Evolutionary conservation across 2,888 invertebrate species (phyloP).

Genomic region (Morpho deidamia): DNA sequence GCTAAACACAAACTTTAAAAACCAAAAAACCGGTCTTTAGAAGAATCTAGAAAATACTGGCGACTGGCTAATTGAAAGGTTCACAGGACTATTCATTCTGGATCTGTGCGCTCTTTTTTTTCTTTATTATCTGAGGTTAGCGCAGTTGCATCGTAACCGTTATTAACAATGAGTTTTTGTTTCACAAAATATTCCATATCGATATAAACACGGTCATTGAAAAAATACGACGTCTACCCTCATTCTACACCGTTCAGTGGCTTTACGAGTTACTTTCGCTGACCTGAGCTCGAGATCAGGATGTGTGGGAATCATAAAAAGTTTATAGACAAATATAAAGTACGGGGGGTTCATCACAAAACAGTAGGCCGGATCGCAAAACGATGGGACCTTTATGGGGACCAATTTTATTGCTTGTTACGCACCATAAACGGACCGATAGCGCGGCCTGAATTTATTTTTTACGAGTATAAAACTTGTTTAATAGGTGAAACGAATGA

Average conservation of each 20-base stretch:
- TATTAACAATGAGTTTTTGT: too few species aligned
- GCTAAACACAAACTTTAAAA: too few species aligned
- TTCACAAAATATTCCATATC: not conserved
- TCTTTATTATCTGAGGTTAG: too few species aligned
- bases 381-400: slow-evolving; percentile 49
- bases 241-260: slow-evolving; percentile 57
- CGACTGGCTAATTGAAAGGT: too few species aligned
- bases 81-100: too few species aligned
- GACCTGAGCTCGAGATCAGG: slow-evolving; percentile 54
- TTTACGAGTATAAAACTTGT: slow-evolving; percentile 53
- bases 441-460: slow-evolving; percentile 54
- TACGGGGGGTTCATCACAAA: slow-evolving; percentile 65
- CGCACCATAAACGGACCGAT: slow-evolving; percentile 67
- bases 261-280: slow-evolving; percentile 71
- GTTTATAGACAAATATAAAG: slow-evolving; percentile 67
- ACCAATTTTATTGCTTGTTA: slow-evolving; percentile 72
- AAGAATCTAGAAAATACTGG: too few species aligned
- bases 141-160: too few species aligned
- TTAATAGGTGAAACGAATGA: slow-evolving; percentile 43
- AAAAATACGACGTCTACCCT: slow-evolving; percentile 10
- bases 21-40: too few species aligned
- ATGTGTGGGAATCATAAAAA: slow-evolving; percentile 56
- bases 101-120: too few species aligned
- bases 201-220: slow-evolving; percentile 4
- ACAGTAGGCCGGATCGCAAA: slow-evolving; percentile 59